A percentile compares a stretch with the other conserved stretches of the same genome.
These are phyloP conservation scores for Meiosimyza platycephala DNA, from an alignment of 2,888 invertebrate species.

Conservation along the genomic window DNA sequence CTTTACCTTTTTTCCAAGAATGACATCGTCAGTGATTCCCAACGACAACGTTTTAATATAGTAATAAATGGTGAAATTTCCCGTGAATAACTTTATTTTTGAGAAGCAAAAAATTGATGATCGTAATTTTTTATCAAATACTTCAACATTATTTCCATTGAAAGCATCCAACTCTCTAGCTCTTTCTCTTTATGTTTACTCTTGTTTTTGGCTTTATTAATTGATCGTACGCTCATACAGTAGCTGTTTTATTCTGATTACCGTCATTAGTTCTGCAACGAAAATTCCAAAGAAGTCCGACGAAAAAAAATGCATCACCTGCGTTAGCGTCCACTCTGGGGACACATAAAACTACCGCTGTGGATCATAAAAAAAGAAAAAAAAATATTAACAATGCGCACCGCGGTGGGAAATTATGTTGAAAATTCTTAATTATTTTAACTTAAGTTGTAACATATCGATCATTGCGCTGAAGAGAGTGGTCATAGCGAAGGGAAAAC, in stretches of 20 bases:
- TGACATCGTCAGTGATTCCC: no score
- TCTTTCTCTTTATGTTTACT: neutral
- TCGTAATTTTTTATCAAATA: no score
- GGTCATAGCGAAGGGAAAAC: no score
- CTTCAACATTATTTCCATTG: no score
- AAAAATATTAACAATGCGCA: neutral
- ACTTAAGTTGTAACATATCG: no score
- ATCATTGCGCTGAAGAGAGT: no score
- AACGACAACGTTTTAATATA: no score
- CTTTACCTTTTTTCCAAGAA: no score
- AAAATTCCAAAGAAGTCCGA: slow-evolving; percentile 56
- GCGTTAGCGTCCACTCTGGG: slow-evolving; percentile 52
- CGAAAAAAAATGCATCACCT: slow-evolving; percentile 49
- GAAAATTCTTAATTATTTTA: no score
- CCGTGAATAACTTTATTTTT: no score
- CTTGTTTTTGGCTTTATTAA: slow-evolving; percentile 40
- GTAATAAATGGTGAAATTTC: neutral
- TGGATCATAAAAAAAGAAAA: neutral
- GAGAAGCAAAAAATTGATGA: no score
- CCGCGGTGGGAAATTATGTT: slow-evolving; percentile 26
- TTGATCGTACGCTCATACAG: slow-evolving; percentile 45
- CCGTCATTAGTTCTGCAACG: slow-evolving; percentile 60
- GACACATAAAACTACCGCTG: slow-evolving; percentile 44
- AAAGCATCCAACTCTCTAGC: no score
- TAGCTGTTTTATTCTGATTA: slow-evolving; percentile 54